Conservation (phyloP, 2,888 invertebrate genomes). For the Zaprionus lineosus region DNA sequence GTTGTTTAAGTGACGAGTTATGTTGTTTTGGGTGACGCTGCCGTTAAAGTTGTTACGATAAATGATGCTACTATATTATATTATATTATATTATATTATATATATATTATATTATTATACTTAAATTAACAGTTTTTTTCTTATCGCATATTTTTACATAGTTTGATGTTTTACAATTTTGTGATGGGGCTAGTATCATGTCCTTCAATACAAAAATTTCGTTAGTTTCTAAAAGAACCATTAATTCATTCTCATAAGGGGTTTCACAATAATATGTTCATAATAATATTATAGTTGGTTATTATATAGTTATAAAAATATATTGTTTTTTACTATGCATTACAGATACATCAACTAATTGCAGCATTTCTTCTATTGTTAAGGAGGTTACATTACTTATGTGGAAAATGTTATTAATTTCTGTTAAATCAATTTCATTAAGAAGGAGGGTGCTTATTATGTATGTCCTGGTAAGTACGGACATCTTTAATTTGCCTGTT, state of each 20-base stretch:
- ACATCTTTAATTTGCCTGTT: not conserved
- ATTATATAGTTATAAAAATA: not conserved
- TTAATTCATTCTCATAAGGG: not conserved
- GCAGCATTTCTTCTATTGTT: not conserved
- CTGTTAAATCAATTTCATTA: not conserved
- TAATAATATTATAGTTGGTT: not conserved
- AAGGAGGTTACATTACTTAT: not conserved
- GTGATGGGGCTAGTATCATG: too few species aligned
- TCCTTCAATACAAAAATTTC: too few species aligned
- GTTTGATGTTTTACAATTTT: too few species aligned
- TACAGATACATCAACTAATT: not conserved
- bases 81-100: too few species aligned
- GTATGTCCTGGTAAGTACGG: conserved; percentile 2
- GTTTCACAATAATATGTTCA: not conserved
- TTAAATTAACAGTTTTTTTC: too few species aligned
- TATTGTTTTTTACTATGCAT: not conserved
- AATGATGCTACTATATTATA: too few species aligned
- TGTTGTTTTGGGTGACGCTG: too few species aligned
- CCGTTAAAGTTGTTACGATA: too few species aligned
- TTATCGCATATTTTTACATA: too few species aligned
- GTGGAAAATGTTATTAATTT: not conserved
- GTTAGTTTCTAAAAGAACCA: too few species aligned
- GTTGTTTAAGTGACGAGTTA: too few species aligned
- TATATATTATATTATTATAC: too few species aligned
- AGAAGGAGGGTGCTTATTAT: not conserved